A percentile compares a stretch with the other conserved stretches of the same genome.
Evolutionary conservation across 2,797 vertebrate genomes (phyloP).

Genomic region (Onychomys torridus): DNA sequence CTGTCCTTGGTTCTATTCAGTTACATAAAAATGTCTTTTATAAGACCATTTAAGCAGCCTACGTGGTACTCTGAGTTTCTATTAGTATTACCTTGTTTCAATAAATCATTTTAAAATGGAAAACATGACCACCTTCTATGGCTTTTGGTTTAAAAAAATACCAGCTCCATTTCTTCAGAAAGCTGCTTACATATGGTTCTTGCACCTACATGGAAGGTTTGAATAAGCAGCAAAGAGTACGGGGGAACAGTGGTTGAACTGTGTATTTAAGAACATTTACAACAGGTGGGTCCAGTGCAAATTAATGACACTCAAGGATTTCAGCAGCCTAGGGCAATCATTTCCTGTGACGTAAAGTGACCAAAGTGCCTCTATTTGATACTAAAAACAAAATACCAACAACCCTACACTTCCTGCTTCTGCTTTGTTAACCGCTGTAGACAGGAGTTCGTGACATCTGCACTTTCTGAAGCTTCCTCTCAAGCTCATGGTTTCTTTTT

Average conservation of each 20-base stretch:
- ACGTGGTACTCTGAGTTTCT: slow-evolving; percentile 41
- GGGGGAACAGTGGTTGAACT: slow-evolving; percentile 77
- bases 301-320: slow-evolving; percentile 71
- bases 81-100: slow-evolving; percentile 73
- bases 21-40: slow-evolving; percentile 40
- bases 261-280: slow-evolving; percentile 60
- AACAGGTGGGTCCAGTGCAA: slow-evolving; percentile 83
- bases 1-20: slow-evolving; percentile 52
- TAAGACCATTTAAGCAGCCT: slow-evolving; percentile 45
- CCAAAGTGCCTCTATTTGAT: slow-evolving; percentile 80
- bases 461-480: background rate
- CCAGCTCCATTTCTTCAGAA: slow-evolving; percentile 73
- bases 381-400: slow-evolving; percentile 37
- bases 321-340: slow-evolving; percentile 60
- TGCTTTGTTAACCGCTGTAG: background rate
- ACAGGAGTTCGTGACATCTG: background rate
- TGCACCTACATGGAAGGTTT: slow-evolving; percentile 77
- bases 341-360: slow-evolving; percentile 73
- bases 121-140: slow-evolving; percentile 83
- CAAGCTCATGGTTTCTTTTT: slow-evolving; percentile 14
- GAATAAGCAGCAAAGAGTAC: slow-evolving; percentile 71
- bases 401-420: background rate
- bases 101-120: slow-evolving; percentile 80
- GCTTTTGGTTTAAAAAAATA: slow-evolving; percentile 82
- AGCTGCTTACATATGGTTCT: slow-evolving; percentile 75